Conservation (phyloP, 1,140 invertebrate species). For the Heliothis subflexa region DNA sequence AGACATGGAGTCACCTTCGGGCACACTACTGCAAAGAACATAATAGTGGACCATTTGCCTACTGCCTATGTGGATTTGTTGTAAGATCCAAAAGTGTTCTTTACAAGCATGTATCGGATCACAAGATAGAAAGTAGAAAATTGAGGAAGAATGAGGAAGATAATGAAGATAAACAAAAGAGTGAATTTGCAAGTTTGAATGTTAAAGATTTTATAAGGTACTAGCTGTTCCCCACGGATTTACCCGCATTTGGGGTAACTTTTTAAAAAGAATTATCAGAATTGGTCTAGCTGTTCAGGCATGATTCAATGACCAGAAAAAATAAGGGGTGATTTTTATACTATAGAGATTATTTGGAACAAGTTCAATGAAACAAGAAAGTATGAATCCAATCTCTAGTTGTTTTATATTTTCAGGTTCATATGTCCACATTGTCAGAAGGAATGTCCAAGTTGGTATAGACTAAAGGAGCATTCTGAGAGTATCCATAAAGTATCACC, state of each 20-base stretch:
- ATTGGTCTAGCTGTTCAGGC: no score
- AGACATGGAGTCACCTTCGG: conserved; percentile 69
- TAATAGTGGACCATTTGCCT: conserved; percentile 66
- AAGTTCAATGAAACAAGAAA: background rate
- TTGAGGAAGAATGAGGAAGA: conserved; percentile 61
- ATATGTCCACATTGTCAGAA: conserved; percentile 76
- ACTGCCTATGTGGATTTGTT: conserved; percentile 73
- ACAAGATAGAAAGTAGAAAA: conserved; percentile 72
- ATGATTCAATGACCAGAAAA: no score
- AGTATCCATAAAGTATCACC: conserved; percentile 70
- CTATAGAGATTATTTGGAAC: conserved; percentile 10
- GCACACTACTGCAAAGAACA: conserved; percentile 69
- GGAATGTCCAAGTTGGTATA: conserved; percentile 79
- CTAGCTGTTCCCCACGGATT: background rate
- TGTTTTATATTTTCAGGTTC: conserved; percentile 72
- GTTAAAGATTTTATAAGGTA: conserved; percentile 77
- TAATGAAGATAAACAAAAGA: conserved; percentile 62
- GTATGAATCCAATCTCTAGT: no score
- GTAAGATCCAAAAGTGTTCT: conserved; percentile 76
- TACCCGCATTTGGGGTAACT: no score
- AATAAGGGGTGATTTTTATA: no score
- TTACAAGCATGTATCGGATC: conserved; percentile 79
- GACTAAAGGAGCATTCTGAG: conserved; percentile 75
- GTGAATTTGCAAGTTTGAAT: conserved; percentile 69
- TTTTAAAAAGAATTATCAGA: no score